Evolutionary conservation across 1,140 invertebrate genomes (phyloP), one percentile per base, ranked within the genome.

Genomic region (Neodiprion virginianus): DNA sequence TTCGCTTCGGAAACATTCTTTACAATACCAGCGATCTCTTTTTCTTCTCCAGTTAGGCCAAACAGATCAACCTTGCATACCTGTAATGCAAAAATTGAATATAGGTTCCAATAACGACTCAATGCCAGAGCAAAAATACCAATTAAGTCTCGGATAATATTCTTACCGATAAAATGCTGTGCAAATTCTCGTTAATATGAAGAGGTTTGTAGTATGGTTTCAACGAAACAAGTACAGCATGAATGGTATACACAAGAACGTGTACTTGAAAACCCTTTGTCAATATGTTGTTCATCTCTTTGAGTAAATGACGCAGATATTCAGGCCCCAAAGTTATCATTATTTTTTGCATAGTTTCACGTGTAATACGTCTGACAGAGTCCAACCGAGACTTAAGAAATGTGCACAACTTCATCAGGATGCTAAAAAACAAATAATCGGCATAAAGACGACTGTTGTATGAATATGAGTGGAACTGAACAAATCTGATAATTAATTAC

Each of bases 201-300:
- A 90, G 91, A 2, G 92, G 88, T 81, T 92, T 89, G 67, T 96
- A 92, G 48, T 74, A 72, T 14, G 86, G 83, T 77, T 93, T 93
- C 69, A 99, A 84, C 61, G 92, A 91, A 69, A 92, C 91, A 12
- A 99, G 84, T 3, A 99, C 90, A 0, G 93, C 90, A 85, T 99
- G 95, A 5, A 98, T 91, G 0, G 97, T 98, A 76, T 93, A 97
- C 4, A 94, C 94, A 14, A 99, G 89, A 0, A 99, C 96, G 81
- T 99, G 97, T 21, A 98, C 92, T 90, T 99, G 97, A 83, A 95
- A 99, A 10, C 98, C 98, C 85, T 93, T 92, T 0, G 92, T 96
- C 69, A 99, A 89, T 8, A 97, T 86, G 14, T 93, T 88, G 66
- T 93, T 93, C 81, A 99, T 91, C 87, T 98, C 96, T 73, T 92